phyloP scores from a whole-genome alignment of 2,888 invertebrate species.

The Acanthoscelides obtectus region DNA sequence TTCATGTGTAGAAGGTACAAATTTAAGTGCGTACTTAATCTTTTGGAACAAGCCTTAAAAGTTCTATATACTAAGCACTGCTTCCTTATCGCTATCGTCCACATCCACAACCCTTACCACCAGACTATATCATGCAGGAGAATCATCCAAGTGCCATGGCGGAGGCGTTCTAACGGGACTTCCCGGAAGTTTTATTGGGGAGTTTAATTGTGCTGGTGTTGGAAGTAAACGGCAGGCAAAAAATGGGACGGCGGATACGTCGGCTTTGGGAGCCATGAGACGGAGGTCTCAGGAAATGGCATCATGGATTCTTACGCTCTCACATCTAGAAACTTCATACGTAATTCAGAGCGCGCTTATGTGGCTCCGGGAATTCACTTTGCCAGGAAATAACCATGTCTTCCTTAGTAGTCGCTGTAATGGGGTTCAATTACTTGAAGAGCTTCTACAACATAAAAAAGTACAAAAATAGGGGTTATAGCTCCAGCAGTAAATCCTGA shows the following conservation, averaged over 20 bases:
- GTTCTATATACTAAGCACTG: no score
- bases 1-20: no score
- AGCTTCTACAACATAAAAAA: neutral
- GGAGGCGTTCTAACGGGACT: neutral
- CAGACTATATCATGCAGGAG: neutral
- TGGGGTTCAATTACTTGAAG: neutral
- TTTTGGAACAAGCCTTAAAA: no score
- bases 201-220: neutral
- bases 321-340: neutral
- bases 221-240: neutral
- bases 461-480: no score
- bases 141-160: neutral
- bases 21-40: no score
- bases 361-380: neutral
- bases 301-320: neutral
- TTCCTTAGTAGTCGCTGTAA: neutral
- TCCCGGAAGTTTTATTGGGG: neutral
- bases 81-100: no score
- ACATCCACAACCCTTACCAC: no score
- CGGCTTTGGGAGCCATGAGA: neutral
- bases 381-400: neutral
- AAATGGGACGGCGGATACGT: neutral
- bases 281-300: neutral
- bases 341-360: neutral
- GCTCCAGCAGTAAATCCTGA: no score